Evolutionary conservation across 2,113 vertebrate species (phyloP).

Genomic region (Hiodon alosoides): DNA sequence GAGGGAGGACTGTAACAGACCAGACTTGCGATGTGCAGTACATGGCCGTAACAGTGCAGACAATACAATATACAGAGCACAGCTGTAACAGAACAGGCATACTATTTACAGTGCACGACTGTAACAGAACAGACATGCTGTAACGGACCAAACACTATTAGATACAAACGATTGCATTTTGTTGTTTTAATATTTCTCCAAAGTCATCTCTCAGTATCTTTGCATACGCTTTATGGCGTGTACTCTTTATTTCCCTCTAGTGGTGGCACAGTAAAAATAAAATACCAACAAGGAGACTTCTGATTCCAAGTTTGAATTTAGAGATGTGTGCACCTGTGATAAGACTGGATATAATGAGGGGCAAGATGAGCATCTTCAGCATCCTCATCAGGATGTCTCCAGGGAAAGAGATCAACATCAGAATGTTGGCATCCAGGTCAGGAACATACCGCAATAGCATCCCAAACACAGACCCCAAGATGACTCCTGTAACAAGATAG

Average conservation of each 20-base stretch:
- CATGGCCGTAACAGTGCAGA: too few species aligned
- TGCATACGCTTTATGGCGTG: too few species aligned
- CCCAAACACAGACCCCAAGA: conserved; percentile 63
- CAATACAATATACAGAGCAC: too few species aligned
- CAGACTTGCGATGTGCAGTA: background rate
- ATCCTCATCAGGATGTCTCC: conserved; percentile 79
- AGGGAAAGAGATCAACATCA: conserved; percentile 71
- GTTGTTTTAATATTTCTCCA: too few species aligned
- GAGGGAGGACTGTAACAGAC: background rate
- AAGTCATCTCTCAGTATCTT: too few species aligned
- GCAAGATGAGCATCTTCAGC: conserved; percentile 79
- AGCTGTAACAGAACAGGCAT: too few species aligned
- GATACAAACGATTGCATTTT: too few species aligned
- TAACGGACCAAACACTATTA: too few species aligned
- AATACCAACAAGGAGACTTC: background rate
- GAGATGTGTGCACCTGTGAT: conserved; percentile 61
- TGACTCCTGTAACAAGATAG: conserved; percentile 55
- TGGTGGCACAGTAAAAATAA: too few species aligned
- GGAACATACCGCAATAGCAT: conserved; percentile 61
- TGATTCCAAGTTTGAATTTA: background rate
- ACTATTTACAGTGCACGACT: too few species aligned
- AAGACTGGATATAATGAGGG: conserved; percentile 77
- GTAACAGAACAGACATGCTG: too few species aligned
- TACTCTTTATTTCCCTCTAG: too few species aligned
- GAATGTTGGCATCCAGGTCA: conserved; percentile 47